Conservation (phyloP, 2,113 vertebrate species). For the Gulo gulo region DNA sequence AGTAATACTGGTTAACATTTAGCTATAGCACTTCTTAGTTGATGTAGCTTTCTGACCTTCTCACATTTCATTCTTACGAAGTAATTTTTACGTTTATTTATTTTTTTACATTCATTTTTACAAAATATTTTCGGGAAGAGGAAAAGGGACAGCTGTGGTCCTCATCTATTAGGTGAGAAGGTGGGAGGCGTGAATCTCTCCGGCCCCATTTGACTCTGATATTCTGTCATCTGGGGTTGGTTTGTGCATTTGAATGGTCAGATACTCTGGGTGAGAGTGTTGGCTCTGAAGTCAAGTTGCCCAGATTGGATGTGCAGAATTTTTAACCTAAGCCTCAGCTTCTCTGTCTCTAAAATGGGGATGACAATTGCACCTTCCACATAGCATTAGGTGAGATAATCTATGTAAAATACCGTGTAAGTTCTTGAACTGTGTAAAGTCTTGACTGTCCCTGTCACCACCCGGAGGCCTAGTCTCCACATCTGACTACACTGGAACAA, state of each 20-base stretch:
- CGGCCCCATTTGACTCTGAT: neutral
- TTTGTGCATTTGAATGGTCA: neutral
- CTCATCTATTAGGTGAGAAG: neutral
- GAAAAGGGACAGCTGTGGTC: neutral
- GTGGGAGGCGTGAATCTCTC: neutral
- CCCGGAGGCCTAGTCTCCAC: rapidly evolving
- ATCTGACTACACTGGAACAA: neutral
- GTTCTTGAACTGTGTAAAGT: neutral
- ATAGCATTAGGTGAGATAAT: too few relatives aligned
- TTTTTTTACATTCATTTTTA: neutral
- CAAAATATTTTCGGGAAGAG: neutral
- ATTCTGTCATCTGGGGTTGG: neutral
- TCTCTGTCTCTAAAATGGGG: neutral
- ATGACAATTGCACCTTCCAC: too few relatives aligned
- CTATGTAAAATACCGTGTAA: neutral
- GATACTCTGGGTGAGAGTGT: neutral
- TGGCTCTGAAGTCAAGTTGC: neutral
- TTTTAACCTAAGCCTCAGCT: neutral
- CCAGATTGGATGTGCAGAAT: neutral
- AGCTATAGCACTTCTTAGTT: neutral
- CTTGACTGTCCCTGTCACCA: neutral
- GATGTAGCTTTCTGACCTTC: neutral
- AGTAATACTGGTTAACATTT: neutral
- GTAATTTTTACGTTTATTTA: too few relatives aligned
- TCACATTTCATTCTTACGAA: conserved; percentile 36